Conservation (phyloP, 2,113 vertebrate genomes). For the Sinocyclocheilus maitianheensis region DNA sequence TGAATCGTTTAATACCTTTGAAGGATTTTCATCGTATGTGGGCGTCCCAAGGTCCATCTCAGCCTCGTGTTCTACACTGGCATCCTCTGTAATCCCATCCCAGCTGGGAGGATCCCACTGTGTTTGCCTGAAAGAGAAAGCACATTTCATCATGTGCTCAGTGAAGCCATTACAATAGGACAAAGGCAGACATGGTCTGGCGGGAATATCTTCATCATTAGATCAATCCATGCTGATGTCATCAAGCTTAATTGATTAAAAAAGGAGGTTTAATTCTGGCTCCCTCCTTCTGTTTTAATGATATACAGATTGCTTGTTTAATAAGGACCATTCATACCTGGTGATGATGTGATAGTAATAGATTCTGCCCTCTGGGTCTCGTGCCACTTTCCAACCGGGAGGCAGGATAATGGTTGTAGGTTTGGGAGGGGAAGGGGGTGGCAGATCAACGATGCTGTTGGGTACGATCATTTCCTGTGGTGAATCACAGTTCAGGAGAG, state of each 20-base stretch:
- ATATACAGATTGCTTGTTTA: background rate
- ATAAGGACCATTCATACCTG: slow-evolving; percentile 75
- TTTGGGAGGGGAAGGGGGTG: slow-evolving; percentile 95
- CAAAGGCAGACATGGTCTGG: background rate
- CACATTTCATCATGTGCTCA: too few relatives aligned
- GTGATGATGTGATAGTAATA: slow-evolving; percentile 97
- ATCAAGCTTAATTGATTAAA: background rate
- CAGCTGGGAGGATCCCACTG: slow-evolving; percentile 98
- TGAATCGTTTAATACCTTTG: slow-evolving; percentile 80
- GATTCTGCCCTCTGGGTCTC: slow-evolving; percentile 96
- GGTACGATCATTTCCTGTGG: slow-evolving; percentile 89
- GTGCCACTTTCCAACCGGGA: slow-evolving; percentile 94
- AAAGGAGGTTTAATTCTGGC: background rate
- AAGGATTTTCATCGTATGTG: slow-evolving; percentile 97
- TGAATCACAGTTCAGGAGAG: slow-evolving; percentile 13
- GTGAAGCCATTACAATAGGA: background rate
- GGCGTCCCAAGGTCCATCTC: slow-evolving; percentile 98
- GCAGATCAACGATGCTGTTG: slow-evolving; percentile 93
- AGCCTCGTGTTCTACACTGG: slow-evolving; percentile 89
- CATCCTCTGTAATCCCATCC: slow-evolving; percentile 89
- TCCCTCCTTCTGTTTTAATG: background rate
- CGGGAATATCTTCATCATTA: background rate
- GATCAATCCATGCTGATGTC: background rate
- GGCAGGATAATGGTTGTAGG: slow-evolving; percentile 97
- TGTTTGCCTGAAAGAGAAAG: slow-evolving; percentile 82